A percentile compares a stretch with the other conserved stretches of the same genome.
Evolutionary conservation across 2,797 vertebrate species (phyloP).

Genomic region (Cirrhinus mrigala): DNA sequence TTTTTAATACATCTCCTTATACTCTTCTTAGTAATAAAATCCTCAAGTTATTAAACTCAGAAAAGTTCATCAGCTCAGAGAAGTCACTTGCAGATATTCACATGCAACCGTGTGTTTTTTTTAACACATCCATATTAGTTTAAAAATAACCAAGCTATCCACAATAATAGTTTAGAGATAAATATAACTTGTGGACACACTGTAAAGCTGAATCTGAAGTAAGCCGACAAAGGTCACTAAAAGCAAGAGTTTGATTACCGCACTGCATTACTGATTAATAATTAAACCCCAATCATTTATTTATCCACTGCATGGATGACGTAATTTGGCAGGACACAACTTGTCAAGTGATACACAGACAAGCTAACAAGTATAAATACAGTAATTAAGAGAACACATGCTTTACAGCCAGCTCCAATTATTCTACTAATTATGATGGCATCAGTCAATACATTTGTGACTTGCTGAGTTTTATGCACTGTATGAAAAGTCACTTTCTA

Average conservation of each 20-base stretch:
- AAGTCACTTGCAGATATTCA: background rate
- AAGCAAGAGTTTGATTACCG: conserved; percentile 23
- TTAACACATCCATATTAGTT: background rate
- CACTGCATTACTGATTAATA: conserved; percentile 17
- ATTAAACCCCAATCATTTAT: conserved; percentile 39
- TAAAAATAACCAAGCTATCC: conserved; percentile 4
- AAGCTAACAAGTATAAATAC: background rate
- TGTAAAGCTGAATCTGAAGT: background rate
- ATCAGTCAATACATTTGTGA: background rate
- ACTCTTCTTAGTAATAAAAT: background rate
- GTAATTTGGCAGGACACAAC: background rate
- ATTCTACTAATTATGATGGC: background rate
- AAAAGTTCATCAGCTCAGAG: conserved; percentile 6
- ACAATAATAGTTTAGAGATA: conserved; percentile 8
- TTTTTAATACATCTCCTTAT: background rate
- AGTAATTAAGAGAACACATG: conserved; percentile 1
- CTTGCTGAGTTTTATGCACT: background rate
- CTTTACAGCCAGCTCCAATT: conserved; percentile 10
- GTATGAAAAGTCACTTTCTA: background rate
- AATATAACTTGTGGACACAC: background rate
- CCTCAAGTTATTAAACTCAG: background rate
- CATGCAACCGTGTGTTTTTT: background rate
- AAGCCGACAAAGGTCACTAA: conserved; percentile 12
- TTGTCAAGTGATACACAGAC: background rate
- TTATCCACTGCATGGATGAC: conserved; percentile 18